A percentile compares a stretch with the other conserved stretches of the same genome.
phyloP scores from a whole-genome alignment of 2,113 vertebrate species.

The Apistogramma diplotaenia region DNA sequence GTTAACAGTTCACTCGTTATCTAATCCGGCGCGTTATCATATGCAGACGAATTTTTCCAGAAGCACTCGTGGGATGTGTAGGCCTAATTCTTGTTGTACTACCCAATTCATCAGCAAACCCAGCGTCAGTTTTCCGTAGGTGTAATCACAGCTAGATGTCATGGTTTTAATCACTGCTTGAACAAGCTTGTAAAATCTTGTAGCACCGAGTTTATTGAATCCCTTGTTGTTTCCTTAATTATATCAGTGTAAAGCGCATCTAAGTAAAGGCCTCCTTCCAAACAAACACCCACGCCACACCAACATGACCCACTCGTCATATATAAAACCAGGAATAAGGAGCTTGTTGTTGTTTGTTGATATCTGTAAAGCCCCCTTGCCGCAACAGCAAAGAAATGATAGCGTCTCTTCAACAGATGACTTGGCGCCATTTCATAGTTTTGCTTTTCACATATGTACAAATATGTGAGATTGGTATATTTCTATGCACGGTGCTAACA shows the following conservation, averaged over 20 bases:
- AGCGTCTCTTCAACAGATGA: neutral
- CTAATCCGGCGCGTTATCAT: slow-evolving; percentile 2
- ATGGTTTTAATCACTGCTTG: slow-evolving; percentile 27
- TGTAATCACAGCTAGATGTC: slow-evolving; percentile 6
- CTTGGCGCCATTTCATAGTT: neutral
- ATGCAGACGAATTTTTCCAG: slow-evolving; percentile 20
- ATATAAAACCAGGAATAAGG: neutral
- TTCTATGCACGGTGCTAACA: neutral
- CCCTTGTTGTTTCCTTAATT: slow-evolving; percentile 11
- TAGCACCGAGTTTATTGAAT: neutral
- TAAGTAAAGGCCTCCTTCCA: neutral
- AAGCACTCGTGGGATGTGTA: neutral
- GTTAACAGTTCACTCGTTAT: neutral
- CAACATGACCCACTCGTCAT: neutral
- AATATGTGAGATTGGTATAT: neutral
- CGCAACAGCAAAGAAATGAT: neutral
- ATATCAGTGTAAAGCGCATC: neutral
- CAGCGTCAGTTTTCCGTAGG: neutral
- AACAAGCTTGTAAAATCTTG: slow-evolving; percentile 7
- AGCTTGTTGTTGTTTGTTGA: neutral
- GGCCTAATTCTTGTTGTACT: slow-evolving; percentile 12
- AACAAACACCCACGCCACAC: neutral
- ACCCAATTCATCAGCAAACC: neutral
- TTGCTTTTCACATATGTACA: neutral
- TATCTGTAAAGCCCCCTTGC: neutral